phyloP scores from a whole-genome alignment of 2,888 invertebrate species.

The Leptopilina syphax region DNA sequence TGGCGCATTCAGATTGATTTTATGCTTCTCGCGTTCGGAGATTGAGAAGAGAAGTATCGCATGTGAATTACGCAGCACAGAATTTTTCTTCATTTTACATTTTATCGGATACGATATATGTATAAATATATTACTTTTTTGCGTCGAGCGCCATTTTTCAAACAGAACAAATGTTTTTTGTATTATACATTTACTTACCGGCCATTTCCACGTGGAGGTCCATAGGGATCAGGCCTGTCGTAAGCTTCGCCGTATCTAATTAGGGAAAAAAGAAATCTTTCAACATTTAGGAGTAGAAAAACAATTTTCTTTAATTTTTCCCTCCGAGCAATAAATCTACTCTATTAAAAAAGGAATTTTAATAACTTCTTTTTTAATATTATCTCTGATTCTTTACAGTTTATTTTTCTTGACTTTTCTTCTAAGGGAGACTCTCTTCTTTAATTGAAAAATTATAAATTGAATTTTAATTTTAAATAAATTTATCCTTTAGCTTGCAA shows the following conservation, averaged over 20 bases:
- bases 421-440: no score
- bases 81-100: conserved; percentile 34
- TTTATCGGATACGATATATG: conserved; percentile 14
- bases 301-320: no score
- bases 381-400: no score
- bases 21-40: conserved; percentile 54
- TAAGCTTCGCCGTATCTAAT: conserved; percentile 73
- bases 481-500: no score
- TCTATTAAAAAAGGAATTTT: no score
- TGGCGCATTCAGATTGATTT: conserved; percentile 51
- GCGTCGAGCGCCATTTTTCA: conserved; percentile 32
- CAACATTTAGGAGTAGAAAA: not conserved
- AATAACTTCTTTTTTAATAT: no score
- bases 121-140: not conserved
- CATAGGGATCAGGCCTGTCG: conserved; percentile 75
- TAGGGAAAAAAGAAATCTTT: not conserved
- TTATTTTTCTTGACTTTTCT: no score
- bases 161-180: conserved; percentile 17
- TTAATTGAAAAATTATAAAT: no score
- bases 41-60: conserved; percentile 51
- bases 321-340: no score
- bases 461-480: no score
- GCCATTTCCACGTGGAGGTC: conserved; percentile 74
- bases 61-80: conserved; percentile 49
- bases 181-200: conserved; percentile 69